Conservation (phyloP, 2,888 invertebrate species). For the Anthophora plumipes region DNA sequence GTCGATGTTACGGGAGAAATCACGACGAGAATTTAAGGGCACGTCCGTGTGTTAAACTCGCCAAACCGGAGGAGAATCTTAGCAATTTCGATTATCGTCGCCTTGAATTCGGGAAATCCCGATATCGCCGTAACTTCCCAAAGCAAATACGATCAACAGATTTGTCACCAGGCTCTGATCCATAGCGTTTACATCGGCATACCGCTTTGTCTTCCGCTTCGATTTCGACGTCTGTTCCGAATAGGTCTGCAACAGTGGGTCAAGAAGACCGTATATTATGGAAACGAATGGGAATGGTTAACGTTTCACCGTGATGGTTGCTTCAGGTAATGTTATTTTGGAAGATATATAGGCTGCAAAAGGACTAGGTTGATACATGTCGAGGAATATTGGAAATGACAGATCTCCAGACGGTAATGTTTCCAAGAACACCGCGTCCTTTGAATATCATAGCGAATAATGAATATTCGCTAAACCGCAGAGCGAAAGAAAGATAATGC, state of each 20-base stretch:
- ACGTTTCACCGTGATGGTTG: slow-evolving; percentile 12
- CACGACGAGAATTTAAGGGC: slow-evolving; percentile 50
- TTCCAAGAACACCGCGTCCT: too few species aligned
- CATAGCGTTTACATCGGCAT: slow-evolving; percentile 20
- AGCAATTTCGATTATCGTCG: slow-evolving; percentile 77
- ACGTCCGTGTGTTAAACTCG: slow-evolving; percentile 63
- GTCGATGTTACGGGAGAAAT: slow-evolving; percentile 32
- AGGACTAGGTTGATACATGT: not conserved
- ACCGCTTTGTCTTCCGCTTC: slow-evolving; percentile 21
- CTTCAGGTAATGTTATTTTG: not conserved
- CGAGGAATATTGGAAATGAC: not conserved
- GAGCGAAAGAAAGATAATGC: not conserved
- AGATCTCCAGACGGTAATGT: not conserved
- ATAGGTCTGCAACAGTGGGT: slow-evolving; percentile 22
- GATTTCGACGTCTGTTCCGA: not conserved
- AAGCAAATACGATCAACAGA: slow-evolving; percentile 22
- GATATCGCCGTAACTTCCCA: slow-evolving; percentile 56
- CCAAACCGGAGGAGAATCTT: slow-evolving; percentile 71
- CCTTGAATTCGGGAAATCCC: slow-evolving; percentile 70
- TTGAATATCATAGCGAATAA: not conserved
- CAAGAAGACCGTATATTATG: slow-evolving; percentile 29
- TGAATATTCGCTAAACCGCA: not conserved
- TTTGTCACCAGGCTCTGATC: slow-evolving; percentile 31
- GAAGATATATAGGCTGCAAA: not conserved
- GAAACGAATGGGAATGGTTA: slow-evolving; percentile 47